These are phyloP conservation scores for Lordiphosa mommai DNA, from an alignment of 1,140 invertebrate species.

Conservation along the genomic window DNA sequence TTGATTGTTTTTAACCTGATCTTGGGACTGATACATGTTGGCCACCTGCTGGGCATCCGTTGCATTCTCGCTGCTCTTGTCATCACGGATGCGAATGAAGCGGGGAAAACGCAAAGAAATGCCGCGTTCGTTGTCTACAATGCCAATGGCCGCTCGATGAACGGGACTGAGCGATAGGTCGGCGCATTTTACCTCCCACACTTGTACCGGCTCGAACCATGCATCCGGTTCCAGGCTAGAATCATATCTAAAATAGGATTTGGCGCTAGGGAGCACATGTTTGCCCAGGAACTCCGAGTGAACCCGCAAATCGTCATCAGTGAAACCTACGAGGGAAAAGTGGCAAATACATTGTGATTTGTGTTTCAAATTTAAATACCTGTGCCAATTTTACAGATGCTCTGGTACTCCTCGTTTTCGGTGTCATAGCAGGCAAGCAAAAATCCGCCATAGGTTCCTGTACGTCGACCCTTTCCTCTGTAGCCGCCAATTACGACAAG, in stretches of 20 bases:
- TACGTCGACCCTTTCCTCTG: conserved; percentile 95
- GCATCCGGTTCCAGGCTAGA: conserved; percentile 90
- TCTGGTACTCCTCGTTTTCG: conserved; percentile 95
- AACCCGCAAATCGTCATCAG: conserved; percentile 91
- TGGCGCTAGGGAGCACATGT: conserved; percentile 86
- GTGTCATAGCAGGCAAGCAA: conserved; percentile 97
- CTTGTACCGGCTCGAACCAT: conserved; percentile 95
- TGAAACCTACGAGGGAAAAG: conserved; percentile 83
- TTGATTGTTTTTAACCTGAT: conserved; percentile 92
- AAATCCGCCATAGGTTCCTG: conserved; percentile 97
- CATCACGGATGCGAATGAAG: conserved; percentile 94
- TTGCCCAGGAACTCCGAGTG: conserved; percentile 90
- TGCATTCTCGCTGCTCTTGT: conserved; percentile 96
- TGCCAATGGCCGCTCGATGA: conserved; percentile 93
- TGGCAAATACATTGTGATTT: not conserved
- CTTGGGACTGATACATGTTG: conserved; percentile 92
- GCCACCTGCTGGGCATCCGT: conserved; percentile 94
- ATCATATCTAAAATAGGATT: conserved; percentile 94
- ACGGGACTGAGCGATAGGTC: conserved; percentile 98
- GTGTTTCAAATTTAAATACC: conserved; percentile 80
- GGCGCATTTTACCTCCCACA: conserved; percentile 99
- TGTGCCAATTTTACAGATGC: conserved; percentile 93
- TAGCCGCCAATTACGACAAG: conserved; percentile 98
- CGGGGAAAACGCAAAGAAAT: conserved; percentile 98
- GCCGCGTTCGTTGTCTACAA: conserved; percentile 95